A percentile compares a stretch with the other conserved stretches of the same genome.
These are phyloP conservation scores for Andrena cerasifolii DNA, from an alignment of 1,140 invertebrate species.

Conservation along the genomic window DNA sequence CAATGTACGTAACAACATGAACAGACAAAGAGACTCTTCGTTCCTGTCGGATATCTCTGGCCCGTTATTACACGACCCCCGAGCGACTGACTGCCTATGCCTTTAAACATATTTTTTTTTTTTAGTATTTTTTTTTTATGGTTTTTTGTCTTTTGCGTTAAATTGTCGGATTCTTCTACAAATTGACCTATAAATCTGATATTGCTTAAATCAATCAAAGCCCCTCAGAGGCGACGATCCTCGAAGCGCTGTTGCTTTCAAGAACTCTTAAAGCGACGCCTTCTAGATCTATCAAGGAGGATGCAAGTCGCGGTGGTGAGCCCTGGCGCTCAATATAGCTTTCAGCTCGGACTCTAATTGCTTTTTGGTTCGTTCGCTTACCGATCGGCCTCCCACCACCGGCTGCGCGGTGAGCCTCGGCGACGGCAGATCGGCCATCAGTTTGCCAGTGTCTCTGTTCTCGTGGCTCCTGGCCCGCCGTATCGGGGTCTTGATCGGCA, in stretches of 20 bases:
- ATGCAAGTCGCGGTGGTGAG: conserved; percentile 80
- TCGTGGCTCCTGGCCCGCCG: conserved; percentile 79
- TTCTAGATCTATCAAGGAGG: conserved; percentile 77
- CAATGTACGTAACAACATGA: conserved; percentile 79
- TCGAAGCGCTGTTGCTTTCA: conserved; percentile 69
- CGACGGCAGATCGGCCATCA: conserved; percentile 72
- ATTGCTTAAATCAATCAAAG: conserved; percentile 82
- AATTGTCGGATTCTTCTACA: conserved; percentile 75
- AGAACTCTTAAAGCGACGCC: conserved; percentile 49
- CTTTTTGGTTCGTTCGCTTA: conserved; percentile 79
- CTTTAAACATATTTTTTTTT: not conserved
- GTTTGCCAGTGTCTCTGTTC: conserved; percentile 72
- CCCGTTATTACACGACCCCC: conserved; percentile 19
- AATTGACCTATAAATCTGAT: conserved; percentile 83
- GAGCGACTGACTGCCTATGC: conserved; percentile 28
- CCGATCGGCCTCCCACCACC: conserved; percentile 75
- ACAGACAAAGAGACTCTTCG: conserved; percentile 64
- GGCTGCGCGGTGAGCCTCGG: conserved; percentile 76
- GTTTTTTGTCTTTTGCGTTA: conserved; percentile 52
- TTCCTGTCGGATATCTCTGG: not conserved
- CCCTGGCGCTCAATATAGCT: conserved; percentile 79
- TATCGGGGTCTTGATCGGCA: conserved; percentile 75
- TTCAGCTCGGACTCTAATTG: conserved; percentile 81
- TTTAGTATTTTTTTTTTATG: conserved; percentile 25
- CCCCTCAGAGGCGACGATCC: conserved; percentile 81